These are phyloP conservation scores for Guaruba guarouba DNA, from an alignment of 2,113 vertebrate species.

Conservation along the genomic window DNA sequence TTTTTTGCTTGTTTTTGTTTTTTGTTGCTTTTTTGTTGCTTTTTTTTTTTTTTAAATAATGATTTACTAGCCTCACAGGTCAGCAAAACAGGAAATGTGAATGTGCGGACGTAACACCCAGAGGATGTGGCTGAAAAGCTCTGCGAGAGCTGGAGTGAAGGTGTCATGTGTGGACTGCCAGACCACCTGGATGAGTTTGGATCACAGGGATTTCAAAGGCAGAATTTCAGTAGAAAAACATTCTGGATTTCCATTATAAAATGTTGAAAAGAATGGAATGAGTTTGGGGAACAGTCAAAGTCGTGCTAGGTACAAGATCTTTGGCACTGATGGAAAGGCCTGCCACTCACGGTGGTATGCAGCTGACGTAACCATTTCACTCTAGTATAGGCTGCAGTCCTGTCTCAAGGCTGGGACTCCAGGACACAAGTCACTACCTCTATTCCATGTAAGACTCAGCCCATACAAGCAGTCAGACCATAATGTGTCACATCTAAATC, in stretches of 20 bases:
- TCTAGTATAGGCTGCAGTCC: neutral
- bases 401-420: rapidly evolving
- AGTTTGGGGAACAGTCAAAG: neutral
- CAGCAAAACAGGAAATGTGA: conserved; percentile 18
- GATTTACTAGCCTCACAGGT: neutral
- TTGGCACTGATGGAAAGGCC: neutral
- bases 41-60: neutral
- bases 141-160: neutral
- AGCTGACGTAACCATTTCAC: neutral
- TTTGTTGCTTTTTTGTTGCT: no score
- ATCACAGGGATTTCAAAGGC: neutral
- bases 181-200: rapidly evolving
- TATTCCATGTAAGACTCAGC: neutral
- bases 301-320: neutral
- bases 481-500: neutral
- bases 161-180: neutral
- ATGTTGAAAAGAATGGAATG: neutral
- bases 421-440: neutral
- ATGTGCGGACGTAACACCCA: neutral
- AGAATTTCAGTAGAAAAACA: neutral
- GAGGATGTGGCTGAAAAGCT: neutral
- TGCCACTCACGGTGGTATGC: rapidly evolving
- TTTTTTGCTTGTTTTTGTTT: no score
- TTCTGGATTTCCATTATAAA: neutral
- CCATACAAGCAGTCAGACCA: neutral